phyloP scores from a whole-genome alignment of 2,888 invertebrate species.

The Caenorhabditis virilis region DNA sequence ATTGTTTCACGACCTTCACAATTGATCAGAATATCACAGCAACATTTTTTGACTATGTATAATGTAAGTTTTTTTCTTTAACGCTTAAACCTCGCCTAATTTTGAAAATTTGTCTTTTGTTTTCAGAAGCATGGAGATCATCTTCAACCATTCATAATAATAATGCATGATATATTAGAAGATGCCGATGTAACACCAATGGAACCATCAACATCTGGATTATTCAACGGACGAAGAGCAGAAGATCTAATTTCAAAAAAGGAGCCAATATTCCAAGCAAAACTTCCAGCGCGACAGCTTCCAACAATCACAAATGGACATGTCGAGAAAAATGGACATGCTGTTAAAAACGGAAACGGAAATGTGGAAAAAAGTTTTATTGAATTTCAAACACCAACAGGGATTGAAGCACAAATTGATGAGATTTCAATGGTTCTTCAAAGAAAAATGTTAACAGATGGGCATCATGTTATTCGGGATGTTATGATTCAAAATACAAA shows the following conservation, averaged over 20 bases:
- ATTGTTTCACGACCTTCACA: slow-evolving; percentile 56
- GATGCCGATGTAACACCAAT: slow-evolving; percentile 33
- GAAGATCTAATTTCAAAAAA: slow-evolving; percentile 11
- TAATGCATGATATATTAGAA: slow-evolving; percentile 63
- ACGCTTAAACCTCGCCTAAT: background rate
- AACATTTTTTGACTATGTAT: slow-evolving; percentile 62
- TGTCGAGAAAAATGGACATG: background rate
- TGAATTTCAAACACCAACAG: slow-evolving; percentile 19
- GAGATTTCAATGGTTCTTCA: slow-evolving; percentile 15
- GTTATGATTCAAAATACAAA: slow-evolving; percentile 45
- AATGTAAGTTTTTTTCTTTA: slow-evolving; percentile 59
- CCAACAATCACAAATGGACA: background rate
- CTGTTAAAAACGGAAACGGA: background rate
- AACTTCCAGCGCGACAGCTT: background rate
- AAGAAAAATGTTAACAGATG: slow-evolving; percentile 35
- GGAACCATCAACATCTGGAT: slow-evolving; percentile 8
- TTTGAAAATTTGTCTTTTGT: background rate
- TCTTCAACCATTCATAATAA: slow-evolving; percentile 59
- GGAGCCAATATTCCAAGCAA: no score
- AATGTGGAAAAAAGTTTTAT: slow-evolving; percentile 9
- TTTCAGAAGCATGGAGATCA: slow-evolving; percentile 66
- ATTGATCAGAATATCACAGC: slow-evolving; percentile 59
- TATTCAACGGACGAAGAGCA: slow-evolving; percentile 19
- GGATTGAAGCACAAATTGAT: slow-evolving; percentile 8
- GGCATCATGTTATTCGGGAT: slow-evolving; percentile 53